phyloP scores from a whole-genome alignment of 2,113 vertebrate species.

The Todiramphus saurophagus region DNA sequence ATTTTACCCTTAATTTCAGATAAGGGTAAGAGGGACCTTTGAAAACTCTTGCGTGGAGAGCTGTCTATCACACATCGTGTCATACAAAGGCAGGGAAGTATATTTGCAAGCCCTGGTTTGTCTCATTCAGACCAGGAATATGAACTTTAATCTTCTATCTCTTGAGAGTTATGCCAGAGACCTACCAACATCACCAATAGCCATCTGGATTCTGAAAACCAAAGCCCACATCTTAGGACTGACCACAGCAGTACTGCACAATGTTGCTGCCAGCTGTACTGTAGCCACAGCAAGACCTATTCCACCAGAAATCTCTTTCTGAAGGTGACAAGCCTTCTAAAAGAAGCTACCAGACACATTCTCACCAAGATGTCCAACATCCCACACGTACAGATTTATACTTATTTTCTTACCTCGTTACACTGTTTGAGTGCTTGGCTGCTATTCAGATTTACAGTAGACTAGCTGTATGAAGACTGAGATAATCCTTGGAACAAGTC shows the following conservation, averaged over 20 bases:
- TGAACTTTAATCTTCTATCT: not conserved
- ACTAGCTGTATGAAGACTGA: not conserved
- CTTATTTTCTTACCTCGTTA: not conserved
- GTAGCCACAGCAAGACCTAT: not conserved
- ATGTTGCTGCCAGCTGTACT: not conserved
- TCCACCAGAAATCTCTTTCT: not conserved
- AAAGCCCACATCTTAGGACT: not conserved
- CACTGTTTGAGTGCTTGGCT: not conserved
- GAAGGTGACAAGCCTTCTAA: not conserved
- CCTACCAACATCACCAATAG: accelerated
- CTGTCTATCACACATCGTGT: not conserved
- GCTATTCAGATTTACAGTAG: not conserved
- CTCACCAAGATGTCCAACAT: not conserved
- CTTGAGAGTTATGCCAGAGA: not conserved
- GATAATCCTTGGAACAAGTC: conserved; percentile 12
- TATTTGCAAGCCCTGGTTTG: not conserved
- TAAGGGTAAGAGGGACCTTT: not conserved
- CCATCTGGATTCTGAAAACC: not conserved
- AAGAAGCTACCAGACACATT: not conserved
- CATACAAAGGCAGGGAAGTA: not conserved
- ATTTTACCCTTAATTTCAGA: not conserved
- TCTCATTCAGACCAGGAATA: not conserved
- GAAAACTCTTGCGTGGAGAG: not conserved
- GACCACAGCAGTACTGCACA: not conserved
- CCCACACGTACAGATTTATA: not conserved